Evolutionary conservation across 2,797 vertebrate genomes (phyloP).

Genomic region (Poecilia velifera): DNA sequence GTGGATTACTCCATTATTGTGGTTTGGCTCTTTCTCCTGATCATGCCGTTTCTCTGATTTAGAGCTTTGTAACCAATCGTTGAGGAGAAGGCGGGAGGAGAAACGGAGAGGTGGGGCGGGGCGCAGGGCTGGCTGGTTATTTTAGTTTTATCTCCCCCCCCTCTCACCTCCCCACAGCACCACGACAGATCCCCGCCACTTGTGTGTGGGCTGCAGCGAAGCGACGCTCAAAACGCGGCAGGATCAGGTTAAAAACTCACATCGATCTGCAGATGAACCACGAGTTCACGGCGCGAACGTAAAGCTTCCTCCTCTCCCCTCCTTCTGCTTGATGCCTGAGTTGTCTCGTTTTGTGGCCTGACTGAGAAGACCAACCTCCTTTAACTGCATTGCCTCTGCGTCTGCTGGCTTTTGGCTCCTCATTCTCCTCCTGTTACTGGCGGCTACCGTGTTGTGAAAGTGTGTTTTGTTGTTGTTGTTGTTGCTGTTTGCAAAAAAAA

Average conservation of each 20-base stretch:
- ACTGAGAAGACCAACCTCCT: conserved; percentile 50
- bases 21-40: conserved; percentile 9
- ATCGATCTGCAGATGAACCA: conserved; percentile 13
- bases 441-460: conserved; percentile 52
- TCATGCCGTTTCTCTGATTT: conserved; percentile 33
- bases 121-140: conserved; percentile 35
- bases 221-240: conserved; percentile 31
- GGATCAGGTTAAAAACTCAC: conserved; percentile 15
- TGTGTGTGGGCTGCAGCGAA: conserved; percentile 63
- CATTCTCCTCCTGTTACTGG: conserved; percentile 40
- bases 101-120: conserved; percentile 23
- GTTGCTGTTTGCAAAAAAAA: background rate
- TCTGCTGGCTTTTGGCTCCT: conserved; percentile 36
- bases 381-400: conserved; percentile 67
- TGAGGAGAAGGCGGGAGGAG: conserved; percentile 33
- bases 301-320: background rate
- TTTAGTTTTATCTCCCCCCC: conserved; percentile 39
- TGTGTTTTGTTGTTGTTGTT: conserved; percentile 5
- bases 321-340: conserved; percentile 21
- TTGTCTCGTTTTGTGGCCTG: conserved; percentile 43
- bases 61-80: conserved; percentile 52
- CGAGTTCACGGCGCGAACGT: conserved; percentile 8
- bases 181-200: conserved; percentile 71
- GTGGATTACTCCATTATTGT: conserved; percentile 20
- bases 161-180: conserved; percentile 61